Conservation (phyloP, 2,797 vertebrate species). For the Anniella stebbinsi region DNA sequence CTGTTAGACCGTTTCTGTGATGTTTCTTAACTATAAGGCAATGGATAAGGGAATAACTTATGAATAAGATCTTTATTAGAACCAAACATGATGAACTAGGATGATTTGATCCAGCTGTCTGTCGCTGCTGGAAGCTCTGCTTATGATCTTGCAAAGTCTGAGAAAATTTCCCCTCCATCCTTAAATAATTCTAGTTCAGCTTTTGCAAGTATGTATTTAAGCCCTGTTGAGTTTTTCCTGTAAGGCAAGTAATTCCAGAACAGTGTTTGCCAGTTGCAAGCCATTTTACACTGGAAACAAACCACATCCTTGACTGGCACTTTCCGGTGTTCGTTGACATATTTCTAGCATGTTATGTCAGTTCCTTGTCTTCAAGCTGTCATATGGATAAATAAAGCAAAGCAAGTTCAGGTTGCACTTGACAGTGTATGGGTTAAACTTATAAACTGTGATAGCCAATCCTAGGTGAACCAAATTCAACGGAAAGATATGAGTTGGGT, state of each 20-base stretch:
- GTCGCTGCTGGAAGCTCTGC: conserved; percentile 31
- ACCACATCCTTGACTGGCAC: not conserved
- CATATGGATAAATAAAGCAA: not conserved
- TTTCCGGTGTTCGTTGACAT: not conserved
- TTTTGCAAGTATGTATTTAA: conserved; percentile 3
- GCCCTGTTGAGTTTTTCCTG: conserved; percentile 11
- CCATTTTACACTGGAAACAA: not conserved
- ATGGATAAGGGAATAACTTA: conserved; percentile 26
- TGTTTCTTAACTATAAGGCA: not conserved
- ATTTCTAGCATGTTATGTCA: not conserved
- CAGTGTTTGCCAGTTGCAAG: not conserved
- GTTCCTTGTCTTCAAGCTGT: not conserved
- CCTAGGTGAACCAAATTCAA: not conserved
- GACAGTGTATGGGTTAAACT: not conserved
- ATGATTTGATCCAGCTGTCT: conserved; percentile 46
- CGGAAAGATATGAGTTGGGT: not conserved
- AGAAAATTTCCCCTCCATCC: not conserved
- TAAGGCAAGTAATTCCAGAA: not conserved
- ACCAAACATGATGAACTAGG: not conserved
- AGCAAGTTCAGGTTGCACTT: not conserved
- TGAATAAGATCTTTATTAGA: conserved; percentile 3
- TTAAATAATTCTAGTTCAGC: not conserved
- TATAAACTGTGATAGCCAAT: not conserved
- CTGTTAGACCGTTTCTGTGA: conserved; percentile 16
- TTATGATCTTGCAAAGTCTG: conserved; percentile 1